Conservation (phyloP, 2,113 vertebrate species). For the Eudyptes chrysolophus region DNA sequence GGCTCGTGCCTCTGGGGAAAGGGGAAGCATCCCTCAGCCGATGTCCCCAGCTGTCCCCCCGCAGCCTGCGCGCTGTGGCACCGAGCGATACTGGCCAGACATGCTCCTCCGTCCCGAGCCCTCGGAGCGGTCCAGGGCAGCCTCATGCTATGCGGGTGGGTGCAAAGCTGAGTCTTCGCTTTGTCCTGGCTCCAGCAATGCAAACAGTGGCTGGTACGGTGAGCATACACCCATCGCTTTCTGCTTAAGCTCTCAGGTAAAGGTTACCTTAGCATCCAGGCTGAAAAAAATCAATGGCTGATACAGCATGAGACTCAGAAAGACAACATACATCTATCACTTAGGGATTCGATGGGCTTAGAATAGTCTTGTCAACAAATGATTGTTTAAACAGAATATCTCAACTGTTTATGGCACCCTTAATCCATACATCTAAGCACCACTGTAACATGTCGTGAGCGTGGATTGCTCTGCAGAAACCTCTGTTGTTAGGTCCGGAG, state of each 20-base stretch:
- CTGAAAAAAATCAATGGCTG: slow-evolving; percentile 66
- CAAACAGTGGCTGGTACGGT: background rate
- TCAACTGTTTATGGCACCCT: slow-evolving; percentile 62
- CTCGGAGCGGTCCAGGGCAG: background rate
- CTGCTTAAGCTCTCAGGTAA: slow-evolving; percentile 61
- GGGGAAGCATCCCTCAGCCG: accelerated
- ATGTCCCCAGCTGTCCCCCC: accelerated
- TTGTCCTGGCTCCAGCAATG: background rate
- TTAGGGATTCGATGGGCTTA: slow-evolving; percentile 72
- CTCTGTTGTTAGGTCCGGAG: slow-evolving; percentile 24
- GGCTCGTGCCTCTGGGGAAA: background rate
- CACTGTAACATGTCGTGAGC: background rate
- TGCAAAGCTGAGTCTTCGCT: background rate
- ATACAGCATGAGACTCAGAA: slow-evolving; percentile 54
- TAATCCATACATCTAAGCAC: slow-evolving; percentile 54
- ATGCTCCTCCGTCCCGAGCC: background rate
- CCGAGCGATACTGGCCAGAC: accelerated
- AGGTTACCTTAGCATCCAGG: slow-evolving; percentile 69
- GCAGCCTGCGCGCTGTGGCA: background rate
- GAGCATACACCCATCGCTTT: background rate
- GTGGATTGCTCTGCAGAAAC: background rate
- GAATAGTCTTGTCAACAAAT: slow-evolving; percentile 72
- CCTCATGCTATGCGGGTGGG: accelerated
- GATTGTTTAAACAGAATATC: slow-evolving; percentile 71
- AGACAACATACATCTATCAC: slow-evolving; percentile 73